Evolutionary conservation across 2,113 vertebrate species (phyloP), one percentile per base, ranked within the genome.

Genomic region (Gnathonemus longibarbis): DNA sequence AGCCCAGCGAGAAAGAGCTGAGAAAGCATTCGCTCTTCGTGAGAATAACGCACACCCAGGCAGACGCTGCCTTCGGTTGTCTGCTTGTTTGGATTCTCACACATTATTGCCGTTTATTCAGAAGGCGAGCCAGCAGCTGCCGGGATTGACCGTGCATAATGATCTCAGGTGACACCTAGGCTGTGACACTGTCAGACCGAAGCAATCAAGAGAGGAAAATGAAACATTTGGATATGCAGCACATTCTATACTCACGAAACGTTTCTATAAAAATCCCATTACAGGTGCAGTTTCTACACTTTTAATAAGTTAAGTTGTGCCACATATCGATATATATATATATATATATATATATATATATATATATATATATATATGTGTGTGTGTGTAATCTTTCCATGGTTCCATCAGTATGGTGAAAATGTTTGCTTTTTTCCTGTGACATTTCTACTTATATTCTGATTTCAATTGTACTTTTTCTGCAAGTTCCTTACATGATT

Each of bases 171-270:
- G 74, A 80, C 74, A 80, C 74, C 31, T 6, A 80, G 15, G 35
- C 74, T 39, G 74, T 80, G 74, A 80, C 74, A 80, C 35, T 48
- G 83, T 84, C 83, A 84, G 83, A 84, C 45, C 83, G n/a, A 84
- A 84, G 83, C 45, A 84, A 84, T 84, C 83, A 84, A 84, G 45
- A n/a, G 19, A 84, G 48, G 83, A 84, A 84, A 84, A 84, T 84
- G 19, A 84, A 84, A 42, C 19, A 45, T 48, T 80, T 42, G 74
- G 31, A 80, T 39, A 80, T 3, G 19, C 70, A 77, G 31, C 70
- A 77, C 31, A 77, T 66, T 66, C 70, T 77, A 42, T 42, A 19
- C 31, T 80, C 74, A 80, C 2, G 13, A 80, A 80, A 42, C 11
- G 1, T 80, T 80, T 42, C 74, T 80, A 80, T 42, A 7, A 80